Evolutionary conservation across 2,888 invertebrate species (phyloP).

Genomic region (Patella ulyssiponensis): DNA sequence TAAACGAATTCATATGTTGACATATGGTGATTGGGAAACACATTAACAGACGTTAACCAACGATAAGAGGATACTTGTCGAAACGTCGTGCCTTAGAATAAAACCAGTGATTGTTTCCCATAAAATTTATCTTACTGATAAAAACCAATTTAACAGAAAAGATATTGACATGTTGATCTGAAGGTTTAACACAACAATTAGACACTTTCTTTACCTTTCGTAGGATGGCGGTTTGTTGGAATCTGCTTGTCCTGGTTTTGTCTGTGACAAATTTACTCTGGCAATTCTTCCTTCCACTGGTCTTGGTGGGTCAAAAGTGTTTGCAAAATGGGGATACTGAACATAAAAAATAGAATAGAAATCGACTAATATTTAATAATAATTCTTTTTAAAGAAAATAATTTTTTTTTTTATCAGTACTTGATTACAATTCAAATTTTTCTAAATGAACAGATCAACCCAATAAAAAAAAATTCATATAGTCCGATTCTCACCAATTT

Average conservation of each 20-base stretch:
- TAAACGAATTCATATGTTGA: no score
- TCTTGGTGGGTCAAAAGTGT: conserved; percentile 66
- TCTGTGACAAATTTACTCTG: conserved; percentile 32
- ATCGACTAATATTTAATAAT: no score
- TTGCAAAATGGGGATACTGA: conserved; percentile 61
- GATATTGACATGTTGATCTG: not conserved
- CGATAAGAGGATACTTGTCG: no score
- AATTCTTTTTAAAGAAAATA: no score
- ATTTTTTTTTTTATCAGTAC: no score
- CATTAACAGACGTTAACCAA: no score
- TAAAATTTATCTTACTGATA: not conserved
- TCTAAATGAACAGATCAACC: not conserved
- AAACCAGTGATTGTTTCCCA: no score
- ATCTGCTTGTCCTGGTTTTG: not conserved
- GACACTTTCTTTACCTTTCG: not conserved
- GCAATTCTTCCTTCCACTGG: conserved; percentile 65
- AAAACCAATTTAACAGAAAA: not conserved
- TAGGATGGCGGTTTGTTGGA: not conserved
- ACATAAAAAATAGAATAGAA: conserved; percentile 19
- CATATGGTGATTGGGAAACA: no score
- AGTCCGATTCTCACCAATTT: conserved; percentile 51
- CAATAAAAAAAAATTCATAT: not conserved
- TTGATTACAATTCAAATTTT: not conserved
- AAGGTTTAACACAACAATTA: not conserved
- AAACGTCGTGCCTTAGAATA: no score